Conservation (phyloP, 1,140 invertebrate genomes). For the Drosophila tani region DNA sequence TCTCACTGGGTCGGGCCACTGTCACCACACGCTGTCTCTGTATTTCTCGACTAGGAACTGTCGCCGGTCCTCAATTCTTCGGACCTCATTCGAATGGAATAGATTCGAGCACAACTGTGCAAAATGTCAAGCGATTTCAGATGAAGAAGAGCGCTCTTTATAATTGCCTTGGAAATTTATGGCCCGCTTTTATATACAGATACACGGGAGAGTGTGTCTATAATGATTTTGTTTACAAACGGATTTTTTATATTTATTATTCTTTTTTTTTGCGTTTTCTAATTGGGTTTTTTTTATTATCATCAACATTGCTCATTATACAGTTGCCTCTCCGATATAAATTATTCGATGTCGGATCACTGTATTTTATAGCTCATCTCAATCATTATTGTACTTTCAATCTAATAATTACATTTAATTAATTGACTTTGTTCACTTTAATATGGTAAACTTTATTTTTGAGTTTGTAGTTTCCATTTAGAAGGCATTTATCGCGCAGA, state of each 20-base stretch:
- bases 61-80: constrained; percentile 28
- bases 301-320: background rate
- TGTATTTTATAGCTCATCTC: too few species aligned
- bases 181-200: constrained; percentile 47
- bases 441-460: too few species aligned
- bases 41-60: constrained; percentile 25
- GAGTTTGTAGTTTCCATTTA: background rate
- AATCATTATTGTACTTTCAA: too few species aligned
- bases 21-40: constrained; percentile 1
- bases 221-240: constrained; percentile 74
- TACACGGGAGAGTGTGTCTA: constrained; percentile 44
- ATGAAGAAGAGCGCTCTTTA: constrained; percentile 51
- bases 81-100: constrained; percentile 36
- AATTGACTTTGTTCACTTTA: too few species aligned
- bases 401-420: too few species aligned
- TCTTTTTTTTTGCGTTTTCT: constrained; percentile 4
- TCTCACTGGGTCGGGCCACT: constrained; percentile 43
- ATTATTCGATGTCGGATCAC: too few species aligned
- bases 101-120: constrained; percentile 56
- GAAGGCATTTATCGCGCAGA: background rate
- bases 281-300: background rate
- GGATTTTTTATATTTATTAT: constrained; percentile 28
- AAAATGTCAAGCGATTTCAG: constrained; percentile 50
- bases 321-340: background rate
- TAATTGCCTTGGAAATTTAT: constrained; percentile 78